These are phyloP conservation scores for Pseudomugil tenellus DNA, from an alignment of 2,797 vertebrate genomes.

Conservation along the genomic window DNA sequence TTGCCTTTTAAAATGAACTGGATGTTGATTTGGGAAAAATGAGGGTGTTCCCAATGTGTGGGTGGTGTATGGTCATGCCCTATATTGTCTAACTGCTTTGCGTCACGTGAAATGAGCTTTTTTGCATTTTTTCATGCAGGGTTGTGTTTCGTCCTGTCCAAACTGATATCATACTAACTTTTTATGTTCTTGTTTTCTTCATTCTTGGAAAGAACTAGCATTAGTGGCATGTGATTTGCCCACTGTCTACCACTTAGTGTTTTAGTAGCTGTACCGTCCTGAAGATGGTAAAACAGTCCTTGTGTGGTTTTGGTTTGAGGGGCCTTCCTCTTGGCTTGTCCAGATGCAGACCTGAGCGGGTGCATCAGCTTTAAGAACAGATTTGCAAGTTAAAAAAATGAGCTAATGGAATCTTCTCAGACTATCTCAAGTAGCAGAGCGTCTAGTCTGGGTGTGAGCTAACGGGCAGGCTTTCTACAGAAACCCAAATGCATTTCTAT, in stretches of 20 bases:
- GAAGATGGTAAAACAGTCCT: constrained; percentile 26
- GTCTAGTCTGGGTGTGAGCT: constrained; percentile 41
- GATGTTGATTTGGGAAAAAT: constrained; percentile 21
- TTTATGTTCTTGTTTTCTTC: constrained; percentile 24
- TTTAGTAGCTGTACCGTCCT: constrained; percentile 36
- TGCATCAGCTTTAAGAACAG: constrained; percentile 44
- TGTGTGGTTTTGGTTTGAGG: constrained; percentile 60
- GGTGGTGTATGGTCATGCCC: constrained; percentile 16
- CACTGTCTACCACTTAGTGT: constrained; percentile 32
- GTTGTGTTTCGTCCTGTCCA: constrained; percentile 69
- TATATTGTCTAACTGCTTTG: constrained; percentile 26
- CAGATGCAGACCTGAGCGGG: constrained; percentile 52
- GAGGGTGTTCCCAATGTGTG: background rate
- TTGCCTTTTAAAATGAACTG: background rate
- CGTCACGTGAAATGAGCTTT: constrained; percentile 26
- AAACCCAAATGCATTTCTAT: constrained; percentile 22
- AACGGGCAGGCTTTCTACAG: constrained; percentile 13
- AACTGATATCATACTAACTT: constrained; percentile 36
- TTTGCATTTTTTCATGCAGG: constrained; percentile 58
- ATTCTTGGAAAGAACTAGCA: constrained; percentile 34
- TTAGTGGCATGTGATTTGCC: constrained; percentile 31
- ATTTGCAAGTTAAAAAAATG: constrained; percentile 43
- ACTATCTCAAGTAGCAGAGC: constrained; percentile 19
- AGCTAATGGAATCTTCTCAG: constrained; percentile 32
- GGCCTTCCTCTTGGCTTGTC: constrained; percentile 44